Conservation (phyloP, 2,113 vertebrate species). For the Mungos mungo region DNA sequence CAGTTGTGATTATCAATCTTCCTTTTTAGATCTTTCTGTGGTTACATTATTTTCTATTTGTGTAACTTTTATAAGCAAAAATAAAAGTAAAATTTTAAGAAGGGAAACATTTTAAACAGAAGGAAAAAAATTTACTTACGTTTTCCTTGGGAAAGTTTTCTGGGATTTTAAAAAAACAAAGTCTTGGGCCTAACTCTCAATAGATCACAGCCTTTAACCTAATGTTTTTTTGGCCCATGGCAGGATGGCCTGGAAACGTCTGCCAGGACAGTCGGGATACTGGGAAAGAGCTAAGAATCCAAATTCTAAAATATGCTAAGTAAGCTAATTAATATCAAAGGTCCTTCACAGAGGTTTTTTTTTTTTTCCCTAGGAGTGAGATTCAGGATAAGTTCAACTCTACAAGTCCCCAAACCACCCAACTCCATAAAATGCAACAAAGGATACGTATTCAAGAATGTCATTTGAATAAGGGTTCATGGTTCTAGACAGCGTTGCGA, state of each 20-base stretch:
- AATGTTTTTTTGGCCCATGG: background rate
- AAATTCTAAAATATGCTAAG: background rate
- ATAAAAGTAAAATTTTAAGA: background rate
- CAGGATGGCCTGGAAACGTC: background rate
- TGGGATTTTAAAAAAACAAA: background rate
- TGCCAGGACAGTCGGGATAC: background rate
- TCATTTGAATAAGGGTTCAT: constrained; percentile 95
- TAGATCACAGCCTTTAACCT: background rate
- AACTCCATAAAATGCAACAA: constrained; percentile 59
- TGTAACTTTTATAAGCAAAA: constrained; percentile 34
- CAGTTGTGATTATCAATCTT: background rate
- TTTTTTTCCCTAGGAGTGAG: background rate
- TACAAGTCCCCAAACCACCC: background rate
- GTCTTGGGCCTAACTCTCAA: background rate
- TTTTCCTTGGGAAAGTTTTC: constrained; percentile 16
- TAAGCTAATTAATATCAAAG: background rate
- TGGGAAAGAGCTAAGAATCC: background rate
- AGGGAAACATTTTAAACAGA: constrained; percentile 39
- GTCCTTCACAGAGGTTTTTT: background rate
- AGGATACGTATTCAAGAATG: constrained; percentile 97
- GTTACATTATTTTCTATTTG: constrained; percentile 51
- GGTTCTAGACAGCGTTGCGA: constrained; percentile 90
- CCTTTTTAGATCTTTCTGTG: constrained; percentile 7
- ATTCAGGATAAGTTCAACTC: background rate
- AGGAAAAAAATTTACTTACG: background rate